These are phyloP conservation scores for Brachyptera putata DNA, from an alignment of 2,888 invertebrate genomes.

Conservation along the genomic window DNA sequence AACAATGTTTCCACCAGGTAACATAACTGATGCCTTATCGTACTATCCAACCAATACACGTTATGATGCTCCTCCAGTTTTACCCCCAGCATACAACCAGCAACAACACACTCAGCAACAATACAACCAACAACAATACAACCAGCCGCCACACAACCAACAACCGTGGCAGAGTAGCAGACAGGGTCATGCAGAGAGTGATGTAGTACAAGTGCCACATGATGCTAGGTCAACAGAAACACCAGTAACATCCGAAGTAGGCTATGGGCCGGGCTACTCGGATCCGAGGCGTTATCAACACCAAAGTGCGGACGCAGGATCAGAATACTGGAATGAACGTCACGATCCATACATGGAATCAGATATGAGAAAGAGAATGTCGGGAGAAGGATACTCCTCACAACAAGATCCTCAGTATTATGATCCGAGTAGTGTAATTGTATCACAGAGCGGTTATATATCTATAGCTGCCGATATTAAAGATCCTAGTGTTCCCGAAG, in stretches of 20 bases:
- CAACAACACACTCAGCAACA: slow-evolving; percentile 5
- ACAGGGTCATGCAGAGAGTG: slow-evolving; percentile 22
- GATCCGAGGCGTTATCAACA: slow-evolving; percentile 28
- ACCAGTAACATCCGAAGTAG: slow-evolving; percentile 7
- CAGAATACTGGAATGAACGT: slow-evolving; percentile 38
- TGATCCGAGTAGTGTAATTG: slow-evolving; percentile 59
- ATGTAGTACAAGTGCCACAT: slow-evolving; percentile 51
- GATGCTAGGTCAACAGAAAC: slow-evolving; percentile 35
- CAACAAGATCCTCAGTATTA: slow-evolving; percentile 45
- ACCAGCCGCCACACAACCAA: neutral
- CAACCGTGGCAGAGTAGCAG: slow-evolving; percentile 8
- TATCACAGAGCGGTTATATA: slow-evolving; percentile 73
- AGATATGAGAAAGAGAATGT: slow-evolving; percentile 50
- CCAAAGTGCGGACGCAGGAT: slow-evolving; percentile 23
- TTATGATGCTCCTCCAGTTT: slow-evolving; percentile 45
- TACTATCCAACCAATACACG: slow-evolving; percentile 72
- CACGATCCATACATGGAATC: slow-evolving; percentile 47
- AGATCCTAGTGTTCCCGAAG: slow-evolving; percentile 49
- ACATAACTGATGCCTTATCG: slow-evolving; percentile 72
- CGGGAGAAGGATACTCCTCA: slow-evolving; percentile 42
- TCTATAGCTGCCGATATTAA: slow-evolving; percentile 67
- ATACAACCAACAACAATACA: neutral
- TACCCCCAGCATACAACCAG: slow-evolving; percentile 8
- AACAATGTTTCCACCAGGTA: slow-evolving; percentile 64
- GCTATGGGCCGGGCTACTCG: slow-evolving; percentile 23